phyloP scores from a whole-genome alignment of 2,113 vertebrate genomes.

The Eulemur rufifrons region DNA sequence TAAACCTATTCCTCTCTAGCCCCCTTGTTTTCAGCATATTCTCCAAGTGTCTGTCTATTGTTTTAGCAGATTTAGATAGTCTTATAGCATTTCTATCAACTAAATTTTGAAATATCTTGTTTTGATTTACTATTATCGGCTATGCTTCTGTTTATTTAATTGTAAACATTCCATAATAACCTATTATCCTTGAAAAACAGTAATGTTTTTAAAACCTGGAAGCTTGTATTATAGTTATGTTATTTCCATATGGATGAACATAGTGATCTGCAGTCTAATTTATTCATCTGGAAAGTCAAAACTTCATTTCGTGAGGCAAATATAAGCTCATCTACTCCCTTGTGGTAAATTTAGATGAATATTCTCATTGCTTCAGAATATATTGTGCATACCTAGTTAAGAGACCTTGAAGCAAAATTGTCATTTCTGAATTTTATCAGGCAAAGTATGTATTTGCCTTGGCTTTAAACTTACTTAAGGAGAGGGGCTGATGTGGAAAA shows the following conservation, averaged over 20 bases:
- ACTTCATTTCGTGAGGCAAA: conserved; percentile 40
- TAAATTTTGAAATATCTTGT: conserved; percentile 44
- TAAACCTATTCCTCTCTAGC: not conserved
- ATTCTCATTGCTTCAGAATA: conserved; percentile 60
- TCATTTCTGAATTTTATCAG: conserved; percentile 64
- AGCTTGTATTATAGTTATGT: conserved; percentile 3
- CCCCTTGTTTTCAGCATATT: not conserved
- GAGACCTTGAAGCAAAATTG: conserved; percentile 60
- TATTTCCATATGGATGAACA: conserved; percentile 65
- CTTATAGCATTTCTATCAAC: not conserved
- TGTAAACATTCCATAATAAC: conserved; percentile 47
- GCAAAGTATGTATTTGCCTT: conserved; percentile 48
- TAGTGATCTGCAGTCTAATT: conserved; percentile 59
- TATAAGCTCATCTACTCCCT: conserved; percentile 60
- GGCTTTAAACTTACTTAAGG: conserved; percentile 51
- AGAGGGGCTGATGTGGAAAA: conserved; percentile 16
- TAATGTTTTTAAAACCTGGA: conserved; percentile 17
- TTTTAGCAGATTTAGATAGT: not conserved
- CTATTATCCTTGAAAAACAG: conserved; percentile 48
- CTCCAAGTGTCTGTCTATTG: not conserved
- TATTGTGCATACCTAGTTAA: conserved; percentile 62
- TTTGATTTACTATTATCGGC: not conserved
- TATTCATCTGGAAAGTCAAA: conserved; percentile 67
- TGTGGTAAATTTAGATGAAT: conserved; percentile 67
- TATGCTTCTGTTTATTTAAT: conserved; percentile 51